A percentile compares a stretch with the other conserved stretches of the same genome.
Conservation (phyloP, 35 echinoderm and acorn worm genomes). For the Lytechinus variegatus region DNA sequence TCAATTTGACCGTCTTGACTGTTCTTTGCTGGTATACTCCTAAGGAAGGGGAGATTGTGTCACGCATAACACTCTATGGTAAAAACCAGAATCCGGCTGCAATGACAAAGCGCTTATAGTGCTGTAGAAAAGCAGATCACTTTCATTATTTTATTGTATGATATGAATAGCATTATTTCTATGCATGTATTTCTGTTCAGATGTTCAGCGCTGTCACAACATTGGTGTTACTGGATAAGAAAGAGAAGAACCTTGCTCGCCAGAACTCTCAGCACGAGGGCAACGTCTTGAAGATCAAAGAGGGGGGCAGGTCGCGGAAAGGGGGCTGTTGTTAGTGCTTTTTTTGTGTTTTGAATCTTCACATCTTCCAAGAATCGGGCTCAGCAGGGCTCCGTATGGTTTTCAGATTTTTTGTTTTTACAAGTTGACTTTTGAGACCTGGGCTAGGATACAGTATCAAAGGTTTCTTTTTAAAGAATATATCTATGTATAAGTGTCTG, state of each 20-base stretch:
- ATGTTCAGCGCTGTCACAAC: conserved; percentile 41
- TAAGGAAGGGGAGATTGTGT: no score
- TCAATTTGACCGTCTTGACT: no score
- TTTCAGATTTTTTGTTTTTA: conserved; percentile 19
- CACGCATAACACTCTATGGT: no score
- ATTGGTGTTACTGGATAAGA: neutral
- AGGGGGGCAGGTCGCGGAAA: conserved; percentile 12
- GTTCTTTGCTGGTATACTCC: no score
- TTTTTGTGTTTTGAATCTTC: neutral
- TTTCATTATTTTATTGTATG: neutral
- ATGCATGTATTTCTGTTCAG: neutral
- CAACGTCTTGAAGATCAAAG: neutral
- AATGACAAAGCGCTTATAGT: no score
- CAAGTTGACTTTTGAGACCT: neutral
- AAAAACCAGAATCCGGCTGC: no score
- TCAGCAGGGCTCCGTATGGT: neutral
- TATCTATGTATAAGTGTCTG: neutral
- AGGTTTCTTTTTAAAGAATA: neutral
- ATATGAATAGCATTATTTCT: neutral
- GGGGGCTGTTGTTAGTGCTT: neutral
- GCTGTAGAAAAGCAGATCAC: no score
- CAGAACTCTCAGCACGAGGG: conserved; percentile 36
- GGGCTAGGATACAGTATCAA: neutral
- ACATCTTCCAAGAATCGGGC: neutral
- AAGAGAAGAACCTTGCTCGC: conserved; percentile 13